A percentile compares a stretch with the other conserved stretches of the same genome.
These are phyloP conservation scores for Jaculus jaculus DNA, from an alignment of 2,113 vertebrate species.

Conservation along the genomic window DNA sequence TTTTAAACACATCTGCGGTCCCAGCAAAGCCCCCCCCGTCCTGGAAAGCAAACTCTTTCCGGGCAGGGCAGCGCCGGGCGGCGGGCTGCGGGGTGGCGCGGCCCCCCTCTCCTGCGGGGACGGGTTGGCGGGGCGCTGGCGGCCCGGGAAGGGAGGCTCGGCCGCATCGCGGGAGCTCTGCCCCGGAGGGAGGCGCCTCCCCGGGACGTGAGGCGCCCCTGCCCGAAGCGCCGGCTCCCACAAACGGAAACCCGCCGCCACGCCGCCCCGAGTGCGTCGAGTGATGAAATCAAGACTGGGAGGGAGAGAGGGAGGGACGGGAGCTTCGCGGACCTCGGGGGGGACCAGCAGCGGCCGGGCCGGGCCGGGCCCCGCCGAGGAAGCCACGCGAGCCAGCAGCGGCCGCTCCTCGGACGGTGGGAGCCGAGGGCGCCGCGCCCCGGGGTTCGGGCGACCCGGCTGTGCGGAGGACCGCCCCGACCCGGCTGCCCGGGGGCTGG, in stretches of 20 bases:
- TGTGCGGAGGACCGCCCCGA: neutral
- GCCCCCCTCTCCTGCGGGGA: neutral
- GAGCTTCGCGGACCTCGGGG: conserved; percentile 45
- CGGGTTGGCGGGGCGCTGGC: neutral
- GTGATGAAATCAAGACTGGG: conserved; percentile 70
- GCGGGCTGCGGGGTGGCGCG: neutral
- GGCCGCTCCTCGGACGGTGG: neutral
- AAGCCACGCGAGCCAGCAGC: neutral
- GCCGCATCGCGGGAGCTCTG: conserved; percentile 51
- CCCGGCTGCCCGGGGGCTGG: neutral
- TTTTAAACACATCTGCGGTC: neutral
- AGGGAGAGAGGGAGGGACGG: conserved; percentile 20
- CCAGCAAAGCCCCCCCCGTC: conserved; percentile 3
- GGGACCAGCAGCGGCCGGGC: conserved; percentile 27
- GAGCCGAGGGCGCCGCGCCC: neutral
- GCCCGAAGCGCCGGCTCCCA: conserved; percentile 18
- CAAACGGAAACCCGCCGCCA: conserved; percentile 77
- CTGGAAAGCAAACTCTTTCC: conserved; percentile 53
- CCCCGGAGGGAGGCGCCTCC: conserved; percentile 54
- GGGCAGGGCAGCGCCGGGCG: neutral
- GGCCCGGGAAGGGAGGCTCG: conserved; percentile 21
- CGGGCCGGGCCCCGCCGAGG: neutral
- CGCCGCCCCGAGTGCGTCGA: conserved; percentile 61
- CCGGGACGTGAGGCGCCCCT: conserved; percentile 62
- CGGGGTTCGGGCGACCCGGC: neutral